Evolutionary conservation across 1,140 invertebrate species (phyloP), one percentile per base, ranked within the genome.

Genomic region (Radopholus similis): DNA sequence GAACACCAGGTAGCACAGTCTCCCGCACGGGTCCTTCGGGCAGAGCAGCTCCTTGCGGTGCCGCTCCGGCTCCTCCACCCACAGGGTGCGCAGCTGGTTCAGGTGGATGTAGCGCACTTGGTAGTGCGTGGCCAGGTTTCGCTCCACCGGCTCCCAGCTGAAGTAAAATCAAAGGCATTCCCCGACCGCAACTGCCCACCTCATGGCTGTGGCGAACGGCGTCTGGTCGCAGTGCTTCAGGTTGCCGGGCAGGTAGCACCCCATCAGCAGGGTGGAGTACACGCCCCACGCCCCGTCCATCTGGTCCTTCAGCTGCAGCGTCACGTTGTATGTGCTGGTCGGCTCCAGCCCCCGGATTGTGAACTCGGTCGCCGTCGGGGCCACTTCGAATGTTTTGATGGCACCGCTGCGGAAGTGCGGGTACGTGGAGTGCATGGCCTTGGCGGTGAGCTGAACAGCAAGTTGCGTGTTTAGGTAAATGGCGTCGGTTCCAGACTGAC

Each of bases 301-400:
- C 56, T 82, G 76, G 38, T 79, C 81, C 38, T 75, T 81, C n/a
- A 74, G 72, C 26, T 49, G 56, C 21, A 81, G 63, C 26, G 78
- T 81, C n/a, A 81, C 79, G 51, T 81, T 81, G 77, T 81, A 81
- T 23, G 78, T 82, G 8, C 78, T 83, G 9, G 73, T 60, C 8
- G 79, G 79, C 58, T 82, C 71, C 13, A 81, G 59, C 35, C 74
- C 76, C 26, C 56, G 57, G 51, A 81, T 83, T 13, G 75, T 65
- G 42, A 71, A 80, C 18, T 81, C 70, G 15, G 81, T 81, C 26
- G 74, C 67, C 9, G 71, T 67, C 11, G 80, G 60, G 11, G 68
- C 57, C 11, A 81, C 78, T n/a, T 80, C 76, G 53, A 79, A 74
- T 1, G 73, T 58, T 54, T 82, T 82, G 8, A 77, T 68, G 34